Evolutionary conservation across 2,797 vertebrate species (phyloP).

Genomic region (Dicrostonyx torquatus): DNA sequence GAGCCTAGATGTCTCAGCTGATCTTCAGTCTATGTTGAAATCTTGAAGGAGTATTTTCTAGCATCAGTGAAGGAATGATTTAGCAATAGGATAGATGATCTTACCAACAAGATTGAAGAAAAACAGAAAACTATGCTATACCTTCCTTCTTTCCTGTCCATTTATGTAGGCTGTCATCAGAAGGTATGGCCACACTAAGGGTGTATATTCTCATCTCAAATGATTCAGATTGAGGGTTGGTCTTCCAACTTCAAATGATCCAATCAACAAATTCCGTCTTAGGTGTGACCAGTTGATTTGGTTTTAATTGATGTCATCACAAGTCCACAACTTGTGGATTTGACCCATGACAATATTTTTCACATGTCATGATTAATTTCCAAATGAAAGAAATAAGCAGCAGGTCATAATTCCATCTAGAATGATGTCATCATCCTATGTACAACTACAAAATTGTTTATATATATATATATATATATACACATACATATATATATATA

Average conservation of each 20-base stretch:
- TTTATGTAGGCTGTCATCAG: background rate
- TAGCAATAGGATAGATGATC: background rate
- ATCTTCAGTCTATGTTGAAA: background rate
- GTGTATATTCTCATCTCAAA: background rate
- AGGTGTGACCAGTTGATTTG: background rate
- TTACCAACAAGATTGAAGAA: background rate
- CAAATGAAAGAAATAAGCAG: background rate
- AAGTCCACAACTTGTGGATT: background rate
- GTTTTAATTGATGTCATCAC: background rate
- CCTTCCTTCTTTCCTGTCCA: background rate
- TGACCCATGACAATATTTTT: background rate
- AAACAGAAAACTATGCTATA: background rate
- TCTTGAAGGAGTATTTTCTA: background rate
- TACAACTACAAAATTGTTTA: background rate
- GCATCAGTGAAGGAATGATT: background rate
- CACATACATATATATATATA: too few species aligned
- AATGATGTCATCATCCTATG: background rate
- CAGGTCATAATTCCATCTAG: background rate
- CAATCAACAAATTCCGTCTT: background rate
- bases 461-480: too few species aligned
- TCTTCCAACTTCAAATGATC: background rate
- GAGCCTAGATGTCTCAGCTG: background rate
- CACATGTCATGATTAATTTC: background rate
- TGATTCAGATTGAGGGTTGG: background rate
- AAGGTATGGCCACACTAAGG: background rate